phyloP scores from a whole-genome alignment of 1,140 invertebrate genomes.

The Papilio polyxenes region DNA sequence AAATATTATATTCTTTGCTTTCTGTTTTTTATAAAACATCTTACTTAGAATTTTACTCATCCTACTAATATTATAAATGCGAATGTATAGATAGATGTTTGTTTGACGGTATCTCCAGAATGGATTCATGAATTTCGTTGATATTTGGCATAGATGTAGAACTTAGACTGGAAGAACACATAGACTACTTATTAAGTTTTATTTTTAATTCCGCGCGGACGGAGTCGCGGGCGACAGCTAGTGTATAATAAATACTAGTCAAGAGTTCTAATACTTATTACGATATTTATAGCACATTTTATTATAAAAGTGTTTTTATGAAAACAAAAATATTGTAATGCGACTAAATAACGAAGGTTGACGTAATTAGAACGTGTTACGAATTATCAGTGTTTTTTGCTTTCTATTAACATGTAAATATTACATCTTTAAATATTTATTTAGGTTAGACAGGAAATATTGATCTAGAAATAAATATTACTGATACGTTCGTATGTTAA shows the following conservation, averaged over 20 bases:
- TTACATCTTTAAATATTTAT: neutral
- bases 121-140: too few relatives aligned
- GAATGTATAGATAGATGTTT: too few relatives aligned
- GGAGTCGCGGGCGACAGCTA: too few relatives aligned
- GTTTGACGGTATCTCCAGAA: too few relatives aligned
- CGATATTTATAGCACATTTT: neutral
- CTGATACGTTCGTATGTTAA: neutral
- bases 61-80: too few relatives aligned
- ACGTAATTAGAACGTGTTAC: neutral
- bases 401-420: neutral
- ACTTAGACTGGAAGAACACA: too few relatives aligned
- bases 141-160: too few relatives aligned
- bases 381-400: conserved; percentile 2
- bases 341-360: conserved; percentile 1
- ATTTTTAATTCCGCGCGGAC: too few relatives aligned
- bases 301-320: neutral
- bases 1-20: too few relatives aligned
- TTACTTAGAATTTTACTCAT: too few relatives aligned
- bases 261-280: neutral
- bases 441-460: neutral
- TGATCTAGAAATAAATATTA: neutral
- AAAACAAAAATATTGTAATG: neutral
- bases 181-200: too few relatives aligned
- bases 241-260: neutral
- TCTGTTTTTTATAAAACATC: too few relatives aligned